Evolutionary conservation across 35 echinoderm and acorn worm species (phyloP), one percentile per base, ranked within the genome.

Genomic region (Stichopus chloronotus): DNA sequence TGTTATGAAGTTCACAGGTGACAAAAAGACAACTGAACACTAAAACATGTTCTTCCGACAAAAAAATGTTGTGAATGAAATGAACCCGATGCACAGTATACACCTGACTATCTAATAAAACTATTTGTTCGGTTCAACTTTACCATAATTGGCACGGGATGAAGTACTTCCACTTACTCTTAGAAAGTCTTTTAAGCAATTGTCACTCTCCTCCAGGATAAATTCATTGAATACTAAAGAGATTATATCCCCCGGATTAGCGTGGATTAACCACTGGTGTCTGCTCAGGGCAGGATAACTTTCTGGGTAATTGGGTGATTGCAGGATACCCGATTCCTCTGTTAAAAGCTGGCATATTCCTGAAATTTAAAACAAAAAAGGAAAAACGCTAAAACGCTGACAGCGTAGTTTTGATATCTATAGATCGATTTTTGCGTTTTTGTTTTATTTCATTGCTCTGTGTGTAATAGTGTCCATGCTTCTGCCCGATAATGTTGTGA

Each of bases 201-300:
- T 52, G 5, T 7, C 5, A 8, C 57, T 63, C 5, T 89, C 61
- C 55, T 89, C 7, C 4, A 89, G n/a, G 7, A 63, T 63, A 14
- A 89, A 89, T 52, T 63, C 60, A 20, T 89, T 89, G 65, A 72
- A 65, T 65, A 89, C 25, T 71, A 63, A 23, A 52, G 59, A 89
- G 87, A 89, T 89, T 19, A 89, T 25, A 25, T 89, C 87, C 6
- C 87, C 65, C 14, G 65, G 87, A 12, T 89, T 52, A 72, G 87
- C 57, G 52, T 63, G 87, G 7, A 89, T 89, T 52, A 89, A 72
- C 87, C 87, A 89, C 4, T 85, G 82, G 58, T 55, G 53, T 85
- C 55, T 0, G 20, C 56, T 19, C 7, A n/a, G 21, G 8, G 82
- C 17, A 21, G 82, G 57, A 85, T 85, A 85, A 58, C 58, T 58